A percentile compares a stretch with the other conserved stretches of the same genome.
Evolutionary conservation across 2,113 vertebrate species (phyloP).

Genomic region (Calyptommatus sinebrachiatus): DNA sequence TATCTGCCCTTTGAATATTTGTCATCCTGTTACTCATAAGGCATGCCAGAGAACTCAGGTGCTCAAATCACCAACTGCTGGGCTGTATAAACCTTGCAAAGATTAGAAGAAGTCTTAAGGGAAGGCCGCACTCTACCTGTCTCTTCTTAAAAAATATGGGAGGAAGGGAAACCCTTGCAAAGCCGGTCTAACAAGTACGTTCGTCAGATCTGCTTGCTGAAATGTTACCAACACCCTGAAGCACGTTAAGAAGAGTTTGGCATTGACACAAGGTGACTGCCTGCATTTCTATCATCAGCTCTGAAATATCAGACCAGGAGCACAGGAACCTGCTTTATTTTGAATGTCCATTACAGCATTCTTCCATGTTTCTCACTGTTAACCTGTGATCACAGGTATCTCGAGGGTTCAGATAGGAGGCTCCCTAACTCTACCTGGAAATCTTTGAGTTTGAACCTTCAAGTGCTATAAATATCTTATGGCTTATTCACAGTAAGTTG

Average conservation of each 20-base stretch:
- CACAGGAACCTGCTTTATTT: not conserved
- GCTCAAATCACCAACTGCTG: not conserved
- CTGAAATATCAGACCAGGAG: not conserved
- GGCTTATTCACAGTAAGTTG: too few species aligned
- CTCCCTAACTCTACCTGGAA: too few species aligned
- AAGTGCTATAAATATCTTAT: too few species aligned
- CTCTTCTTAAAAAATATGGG: not conserved
- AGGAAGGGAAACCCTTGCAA: not conserved
- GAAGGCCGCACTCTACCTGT: not conserved
- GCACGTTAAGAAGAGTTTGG: not conserved
- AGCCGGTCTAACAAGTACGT: constrained; percentile 4
- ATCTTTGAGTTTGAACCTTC: too few species aligned
- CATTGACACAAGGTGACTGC: not conserved
- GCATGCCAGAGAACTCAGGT: not conserved
- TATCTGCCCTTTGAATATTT: not conserved
- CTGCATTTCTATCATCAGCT: not conserved
- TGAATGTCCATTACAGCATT: not conserved
- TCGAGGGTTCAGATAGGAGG: too few species aligned
- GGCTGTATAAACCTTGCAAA: not conserved
- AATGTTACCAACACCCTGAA: not conserved
- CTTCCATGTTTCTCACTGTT: too few species aligned
- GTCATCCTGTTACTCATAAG: not conserved
- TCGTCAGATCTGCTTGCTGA: not conserved
- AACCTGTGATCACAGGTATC: too few species aligned
- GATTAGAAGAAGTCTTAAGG: not conserved